Evolutionary conservation across 2,113 vertebrate species (phyloP).

Genomic region (Xyliphius kryptos): DNA sequence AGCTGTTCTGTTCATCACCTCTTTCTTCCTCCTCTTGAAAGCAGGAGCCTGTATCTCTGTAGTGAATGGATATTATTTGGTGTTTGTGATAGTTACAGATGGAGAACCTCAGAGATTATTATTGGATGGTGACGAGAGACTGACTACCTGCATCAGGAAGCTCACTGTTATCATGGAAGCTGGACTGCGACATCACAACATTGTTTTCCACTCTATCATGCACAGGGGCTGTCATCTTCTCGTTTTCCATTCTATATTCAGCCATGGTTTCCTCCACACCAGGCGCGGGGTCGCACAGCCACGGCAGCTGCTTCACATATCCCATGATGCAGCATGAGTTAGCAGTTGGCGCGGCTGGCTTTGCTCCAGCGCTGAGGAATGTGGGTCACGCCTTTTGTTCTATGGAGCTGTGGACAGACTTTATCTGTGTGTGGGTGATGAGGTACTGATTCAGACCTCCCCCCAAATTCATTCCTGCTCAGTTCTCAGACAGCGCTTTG

Average conservation of each 20-base stretch:
- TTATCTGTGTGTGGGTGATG: neutral
- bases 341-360: constrained; percentile 19
- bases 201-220: neutral
- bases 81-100: too few species aligned
- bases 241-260: constrained; percentile 10
- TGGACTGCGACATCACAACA: neutral
- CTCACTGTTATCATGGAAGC: neutral
- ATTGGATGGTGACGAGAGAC: too few species aligned
- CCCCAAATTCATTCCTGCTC: too few species aligned
- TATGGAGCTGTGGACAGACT: neutral
- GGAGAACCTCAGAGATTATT: too few species aligned
- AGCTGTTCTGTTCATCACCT: too few species aligned
- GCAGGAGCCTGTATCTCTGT: too few species aligned
- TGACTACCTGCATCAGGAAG: neutral
- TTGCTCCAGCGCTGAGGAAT: neutral
- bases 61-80: too few species aligned
- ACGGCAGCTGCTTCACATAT: constrained; percentile 25
- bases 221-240: neutral
- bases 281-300: neutral
- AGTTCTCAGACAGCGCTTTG: too few species aligned
- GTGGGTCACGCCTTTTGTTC: neutral
- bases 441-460: neutral
- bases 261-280: neutral
- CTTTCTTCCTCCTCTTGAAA: too few species aligned
- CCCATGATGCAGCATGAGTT: constrained; percentile 32